Evolutionary conservation across 2,888 invertebrate species (phyloP).

Genomic region (Lypha dubia): DNA sequence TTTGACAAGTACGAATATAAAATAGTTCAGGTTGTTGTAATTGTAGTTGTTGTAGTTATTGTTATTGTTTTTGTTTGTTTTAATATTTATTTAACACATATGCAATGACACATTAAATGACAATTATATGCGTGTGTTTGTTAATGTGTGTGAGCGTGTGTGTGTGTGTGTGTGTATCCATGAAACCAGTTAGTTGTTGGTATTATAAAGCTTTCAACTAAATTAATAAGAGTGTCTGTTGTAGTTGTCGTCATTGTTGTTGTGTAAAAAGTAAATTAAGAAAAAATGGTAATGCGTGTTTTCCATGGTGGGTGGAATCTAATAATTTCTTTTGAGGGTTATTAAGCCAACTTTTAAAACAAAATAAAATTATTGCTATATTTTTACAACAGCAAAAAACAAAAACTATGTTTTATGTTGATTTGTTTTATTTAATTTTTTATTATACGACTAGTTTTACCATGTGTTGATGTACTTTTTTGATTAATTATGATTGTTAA

Average conservation of each 20-base stretch:
- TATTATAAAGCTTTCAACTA: conserved; percentile 68
- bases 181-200: neutral
- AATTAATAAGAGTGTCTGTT: conserved; percentile 60
- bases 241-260: neutral
- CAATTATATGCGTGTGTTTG: conserved; percentile 25
- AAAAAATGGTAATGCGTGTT: conserved; percentile 44
- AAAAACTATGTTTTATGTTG: neutral
- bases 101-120: conserved; percentile 15
- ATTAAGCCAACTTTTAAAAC: neutral
- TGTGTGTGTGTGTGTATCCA: neutral
- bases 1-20: conserved; percentile 58
- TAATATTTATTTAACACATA: conserved; percentile 19
- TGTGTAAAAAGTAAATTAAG: conserved; percentile 16
- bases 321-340: conserved; percentile 25
- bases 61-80: conserved; percentile 13
- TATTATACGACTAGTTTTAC: conserved; percentile 36
- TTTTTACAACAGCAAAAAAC: conserved; percentile 10
- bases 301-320: conserved; percentile 50
- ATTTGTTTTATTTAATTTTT: conserved; percentile 15
- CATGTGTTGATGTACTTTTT: conserved; percentile 67
- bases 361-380: conserved; percentile 52
- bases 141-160: too few relatives aligned
- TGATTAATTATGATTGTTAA: conserved; percentile 48
- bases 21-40: conserved; percentile 49
- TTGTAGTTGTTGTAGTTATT: conserved; percentile 16